Conservation (phyloP, 2,888 invertebrate genomes). For the Caenorhabditis drosophilae region DNA sequence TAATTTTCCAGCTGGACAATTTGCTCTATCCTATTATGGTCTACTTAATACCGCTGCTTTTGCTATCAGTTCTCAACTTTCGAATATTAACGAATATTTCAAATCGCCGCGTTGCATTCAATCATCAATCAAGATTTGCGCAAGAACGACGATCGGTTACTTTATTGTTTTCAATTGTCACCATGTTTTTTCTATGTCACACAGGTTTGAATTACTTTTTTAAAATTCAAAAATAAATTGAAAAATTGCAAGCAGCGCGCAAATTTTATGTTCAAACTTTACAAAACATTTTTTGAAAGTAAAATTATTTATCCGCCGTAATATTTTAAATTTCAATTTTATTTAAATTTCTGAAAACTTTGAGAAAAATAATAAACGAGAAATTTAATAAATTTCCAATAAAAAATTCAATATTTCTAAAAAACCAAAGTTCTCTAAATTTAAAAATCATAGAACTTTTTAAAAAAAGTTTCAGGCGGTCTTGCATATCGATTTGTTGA, state of each 20-base stretch:
- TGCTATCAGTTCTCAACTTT: slow-evolving; percentile 64
- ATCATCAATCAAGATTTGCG: slow-evolving; percentile 44
- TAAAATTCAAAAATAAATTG: too few species aligned
- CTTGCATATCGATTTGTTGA: slow-evolving; percentile 63
- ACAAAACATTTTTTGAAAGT: too few species aligned
- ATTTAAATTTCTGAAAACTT: too few species aligned
- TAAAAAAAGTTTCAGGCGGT: slow-evolving; percentile 60
- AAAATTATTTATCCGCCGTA: too few species aligned
- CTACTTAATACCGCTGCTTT: slow-evolving; percentile 61
- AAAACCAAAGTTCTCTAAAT: too few species aligned
- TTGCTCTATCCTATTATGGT: slow-evolving; percentile 62
- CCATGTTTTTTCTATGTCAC: slow-evolving; percentile 66
- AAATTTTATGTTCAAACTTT: too few species aligned
- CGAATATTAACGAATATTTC: slow-evolving; percentile 56
- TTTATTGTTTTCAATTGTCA: slow-evolving; percentile 65
- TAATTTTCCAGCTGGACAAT: slow-evolving; percentile 55
- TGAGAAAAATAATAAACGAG: too few species aligned
- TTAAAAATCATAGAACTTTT: too few species aligned
- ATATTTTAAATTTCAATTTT: too few species aligned
- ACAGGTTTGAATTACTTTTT: too few species aligned
- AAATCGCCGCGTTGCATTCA: slow-evolving; percentile 36
- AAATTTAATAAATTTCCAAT: slow-evolving; percentile 5
- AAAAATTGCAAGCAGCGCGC: too few species aligned
- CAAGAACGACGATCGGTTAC: slow-evolving; percentile 62
- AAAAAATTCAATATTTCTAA: too few species aligned